Conservation (phyloP, 1,140 invertebrate species). For the Leptopilina boulardi region DNA sequence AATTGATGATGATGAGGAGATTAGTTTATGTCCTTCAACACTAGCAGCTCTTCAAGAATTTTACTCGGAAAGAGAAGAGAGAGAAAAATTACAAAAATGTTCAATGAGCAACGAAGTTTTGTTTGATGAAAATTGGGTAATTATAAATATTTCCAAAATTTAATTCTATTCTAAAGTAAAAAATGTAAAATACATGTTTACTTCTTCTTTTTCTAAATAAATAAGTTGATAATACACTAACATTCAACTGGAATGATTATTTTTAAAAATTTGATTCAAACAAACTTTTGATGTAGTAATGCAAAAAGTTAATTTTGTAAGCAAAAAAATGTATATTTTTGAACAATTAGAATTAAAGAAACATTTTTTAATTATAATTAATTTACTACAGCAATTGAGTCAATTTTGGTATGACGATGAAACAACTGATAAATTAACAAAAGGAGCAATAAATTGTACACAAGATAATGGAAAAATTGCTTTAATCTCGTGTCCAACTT, state of each 20-base stretch:
- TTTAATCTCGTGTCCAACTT: constrained; percentile 92
- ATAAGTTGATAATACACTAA: too few relatives aligned
- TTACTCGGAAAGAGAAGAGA: constrained; percentile 83
- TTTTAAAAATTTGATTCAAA: too few relatives aligned
- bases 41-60: constrained; percentile 89
- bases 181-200: background rate
- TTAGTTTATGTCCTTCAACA: constrained; percentile 83
- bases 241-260: too few relatives aligned
- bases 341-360: too few relatives aligned
- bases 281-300: too few relatives aligned
- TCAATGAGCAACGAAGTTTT: constrained; percentile 75
- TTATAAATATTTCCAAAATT: background rate
- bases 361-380: too few relatives aligned
- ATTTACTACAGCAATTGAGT: constrained; percentile 90
- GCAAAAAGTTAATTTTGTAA: too few relatives aligned
- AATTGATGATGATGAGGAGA: constrained; percentile 80
- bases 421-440: constrained; percentile 83
- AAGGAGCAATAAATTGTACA: constrained; percentile 78
- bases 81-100: constrained; percentile 74
- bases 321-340: too few relatives aligned
- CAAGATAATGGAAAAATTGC: constrained; percentile 82
- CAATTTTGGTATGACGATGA: constrained; percentile 96
- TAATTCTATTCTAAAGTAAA: background rate
- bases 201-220: too few relatives aligned
- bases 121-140: constrained; percentile 92